Conservation (phyloP, 2,797 vertebrate species). For the Odontamblyopus lacepedii region DNA sequence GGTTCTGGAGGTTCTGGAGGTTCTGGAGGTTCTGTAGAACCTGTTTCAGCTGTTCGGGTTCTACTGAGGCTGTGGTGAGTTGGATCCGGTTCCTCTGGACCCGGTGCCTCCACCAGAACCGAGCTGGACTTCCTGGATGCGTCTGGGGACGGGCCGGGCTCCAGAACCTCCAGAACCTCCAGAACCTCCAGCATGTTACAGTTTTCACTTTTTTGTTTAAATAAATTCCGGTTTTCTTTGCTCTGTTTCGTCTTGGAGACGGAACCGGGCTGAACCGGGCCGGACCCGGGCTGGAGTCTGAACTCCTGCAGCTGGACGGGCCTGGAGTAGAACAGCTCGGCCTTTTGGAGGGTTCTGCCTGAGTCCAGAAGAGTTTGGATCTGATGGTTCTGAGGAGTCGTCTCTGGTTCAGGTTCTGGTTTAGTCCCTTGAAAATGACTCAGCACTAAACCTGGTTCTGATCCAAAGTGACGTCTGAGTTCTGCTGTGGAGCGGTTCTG, state of each 20-base stretch:
- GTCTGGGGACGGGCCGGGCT: not conserved
- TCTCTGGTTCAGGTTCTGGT: not conserved
- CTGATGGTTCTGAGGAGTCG: not conserved
- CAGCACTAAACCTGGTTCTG: not conserved
- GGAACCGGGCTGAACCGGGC: not conserved
- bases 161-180: no score
- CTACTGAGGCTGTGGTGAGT: not conserved
- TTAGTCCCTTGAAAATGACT: not conserved
- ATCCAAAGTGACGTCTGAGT: not conserved
- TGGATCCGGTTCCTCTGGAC: not conserved
- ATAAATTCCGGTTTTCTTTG: not conserved
- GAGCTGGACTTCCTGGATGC: not conserved
- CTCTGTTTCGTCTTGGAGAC: not conserved
- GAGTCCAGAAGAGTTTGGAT: not conserved
- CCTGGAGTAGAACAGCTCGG: not conserved
- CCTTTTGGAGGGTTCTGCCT: not conserved
- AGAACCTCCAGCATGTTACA: not conserved
- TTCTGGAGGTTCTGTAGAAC: not conserved
- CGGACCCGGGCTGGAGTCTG: not conserved
- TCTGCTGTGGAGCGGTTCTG: not conserved
- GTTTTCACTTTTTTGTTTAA: not conserved
- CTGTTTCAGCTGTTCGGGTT: not conserved
- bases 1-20: not conserved
- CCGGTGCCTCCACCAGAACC: not conserved
- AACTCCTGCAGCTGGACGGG: not conserved